These are phyloP conservation scores for Ptychodera flava DNA, from an alignment of 35 echinoderm and acorn worm genomes.

Conservation along the genomic window DNA sequence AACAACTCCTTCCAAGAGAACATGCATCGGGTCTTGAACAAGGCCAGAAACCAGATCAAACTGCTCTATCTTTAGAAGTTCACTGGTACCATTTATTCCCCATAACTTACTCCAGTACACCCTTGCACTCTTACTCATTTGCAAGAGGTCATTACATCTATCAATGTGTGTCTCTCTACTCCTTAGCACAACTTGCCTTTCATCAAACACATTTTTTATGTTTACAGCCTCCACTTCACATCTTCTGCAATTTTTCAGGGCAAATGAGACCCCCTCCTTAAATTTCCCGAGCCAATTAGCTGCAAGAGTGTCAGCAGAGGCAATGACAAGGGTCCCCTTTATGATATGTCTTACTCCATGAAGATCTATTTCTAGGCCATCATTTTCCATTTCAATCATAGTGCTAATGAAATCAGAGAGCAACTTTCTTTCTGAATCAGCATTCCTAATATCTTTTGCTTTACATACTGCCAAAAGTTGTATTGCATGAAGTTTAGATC, in stretches of 20 bases:
- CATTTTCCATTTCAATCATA: too few species aligned
- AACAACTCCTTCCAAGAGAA: constrained; percentile 51
- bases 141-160: not conserved
- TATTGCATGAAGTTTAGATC: too few species aligned
- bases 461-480: too few species aligned
- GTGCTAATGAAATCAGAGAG: too few species aligned
- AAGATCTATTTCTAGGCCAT: too few species aligned
- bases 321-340: constrained; percentile 40
- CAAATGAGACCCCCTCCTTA: constrained; percentile 74
- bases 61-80: constrained; percentile 13
- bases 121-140: constrained; percentile 8
- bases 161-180: constrained; percentile 29
- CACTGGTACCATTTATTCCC: constrained; percentile 58
- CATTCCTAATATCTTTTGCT: too few species aligned
- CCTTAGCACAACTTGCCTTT: constrained; percentile 17
- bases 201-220: constrained; percentile 30
- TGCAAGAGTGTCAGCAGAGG: constrained; percentile 48
- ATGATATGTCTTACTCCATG: too few species aligned
- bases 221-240: constrained; percentile 26
- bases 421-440: too few species aligned
- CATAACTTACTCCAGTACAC: constrained; percentile 63
- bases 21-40: constrained; percentile 64
- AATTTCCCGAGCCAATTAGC: constrained; percentile 52
- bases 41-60: constrained; percentile 21
- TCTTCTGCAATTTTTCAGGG: constrained; percentile 38